Conservation (phyloP, 2,113 vertebrate species). For the Crocuta crocuta region DNA sequence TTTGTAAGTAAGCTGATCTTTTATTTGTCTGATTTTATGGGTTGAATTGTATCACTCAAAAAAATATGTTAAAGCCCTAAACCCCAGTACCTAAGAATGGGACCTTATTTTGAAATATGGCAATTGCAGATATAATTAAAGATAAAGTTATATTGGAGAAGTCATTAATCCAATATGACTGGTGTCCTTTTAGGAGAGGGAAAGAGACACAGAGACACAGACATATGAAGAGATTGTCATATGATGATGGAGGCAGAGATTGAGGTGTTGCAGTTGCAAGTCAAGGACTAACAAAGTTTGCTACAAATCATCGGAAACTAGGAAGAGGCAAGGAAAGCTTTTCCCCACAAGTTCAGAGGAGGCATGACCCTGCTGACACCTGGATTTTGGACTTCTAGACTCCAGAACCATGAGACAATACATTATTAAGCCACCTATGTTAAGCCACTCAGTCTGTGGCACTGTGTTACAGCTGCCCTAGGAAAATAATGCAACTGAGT, state of each 20-base stretch:
- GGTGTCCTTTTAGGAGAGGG: background rate
- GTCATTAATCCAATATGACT: background rate
- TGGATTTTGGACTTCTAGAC: background rate
- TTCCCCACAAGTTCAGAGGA: background rate
- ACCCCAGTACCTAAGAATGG: background rate
- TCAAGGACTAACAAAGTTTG: background rate
- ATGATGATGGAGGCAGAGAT: background rate
- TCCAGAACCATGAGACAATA: background rate
- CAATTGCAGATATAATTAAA: background rate
- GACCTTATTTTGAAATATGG: background rate
- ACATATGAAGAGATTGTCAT: background rate
- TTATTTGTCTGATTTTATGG: background rate
- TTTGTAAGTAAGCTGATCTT: constrained; percentile 11
- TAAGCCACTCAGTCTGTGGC: background rate
- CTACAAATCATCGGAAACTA: background rate
- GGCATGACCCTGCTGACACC: background rate
- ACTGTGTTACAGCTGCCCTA: background rate
- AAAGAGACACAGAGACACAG: background rate
- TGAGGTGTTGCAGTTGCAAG: background rate
- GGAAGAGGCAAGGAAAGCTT: background rate
- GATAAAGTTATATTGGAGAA: background rate
- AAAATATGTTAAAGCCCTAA: background rate
- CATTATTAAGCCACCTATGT: background rate
- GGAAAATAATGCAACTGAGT: background rate
- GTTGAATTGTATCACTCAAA: background rate